Conservation (phyloP, 2,797 vertebrate genomes). For the Artibeus jamaicensis region DNA sequence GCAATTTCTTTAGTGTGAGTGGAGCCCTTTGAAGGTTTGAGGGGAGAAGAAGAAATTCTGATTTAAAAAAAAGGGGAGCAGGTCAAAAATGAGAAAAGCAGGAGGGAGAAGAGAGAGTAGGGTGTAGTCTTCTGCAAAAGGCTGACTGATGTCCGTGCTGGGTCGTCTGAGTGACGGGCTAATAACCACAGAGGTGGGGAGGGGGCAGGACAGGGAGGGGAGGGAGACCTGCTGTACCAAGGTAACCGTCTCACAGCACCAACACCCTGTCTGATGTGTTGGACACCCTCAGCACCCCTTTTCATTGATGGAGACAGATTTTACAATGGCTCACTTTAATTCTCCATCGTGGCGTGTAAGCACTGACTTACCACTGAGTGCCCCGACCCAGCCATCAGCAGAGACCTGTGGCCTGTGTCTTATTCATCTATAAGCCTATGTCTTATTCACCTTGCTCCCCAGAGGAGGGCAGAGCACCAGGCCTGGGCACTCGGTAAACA, state of each 20-base stretch:
- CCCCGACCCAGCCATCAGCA: background rate
- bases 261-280: background rate
- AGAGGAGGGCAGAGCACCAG: background rate
- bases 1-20: background rate
- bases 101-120: background rate
- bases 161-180: background rate
- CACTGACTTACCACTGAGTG: background rate
- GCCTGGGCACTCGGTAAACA: background rate
- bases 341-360: accelerated
- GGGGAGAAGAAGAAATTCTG: background rate
- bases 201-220: accelerated
- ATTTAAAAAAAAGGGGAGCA: background rate
- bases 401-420: background rate
- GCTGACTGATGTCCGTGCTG: background rate
- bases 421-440: background rate
- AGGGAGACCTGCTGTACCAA: background rate
- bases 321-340: background rate
- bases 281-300: background rate
- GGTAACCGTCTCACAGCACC: background rate
- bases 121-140: background rate
- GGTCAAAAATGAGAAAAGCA: background rate
- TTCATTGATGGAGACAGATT: background rate
- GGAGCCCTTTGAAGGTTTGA: background rate
- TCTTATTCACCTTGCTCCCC: background rate
- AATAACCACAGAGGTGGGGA: accelerated